phyloP scores from a whole-genome alignment of 2,797 vertebrate genomes.

The Scolopax rusticola region DNA sequence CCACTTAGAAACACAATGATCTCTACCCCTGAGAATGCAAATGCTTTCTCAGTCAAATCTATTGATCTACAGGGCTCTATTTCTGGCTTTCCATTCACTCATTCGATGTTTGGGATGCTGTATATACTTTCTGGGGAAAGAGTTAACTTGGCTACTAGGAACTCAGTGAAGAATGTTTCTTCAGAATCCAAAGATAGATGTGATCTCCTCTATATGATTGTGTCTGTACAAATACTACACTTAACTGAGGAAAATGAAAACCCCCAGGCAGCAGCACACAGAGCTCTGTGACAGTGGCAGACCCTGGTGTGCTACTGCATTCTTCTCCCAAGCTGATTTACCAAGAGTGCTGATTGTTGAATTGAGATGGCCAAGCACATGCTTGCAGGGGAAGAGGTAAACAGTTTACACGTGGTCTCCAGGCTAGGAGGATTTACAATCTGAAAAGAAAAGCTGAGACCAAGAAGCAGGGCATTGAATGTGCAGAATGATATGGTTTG shows the following conservation, averaged over 20 bases:
- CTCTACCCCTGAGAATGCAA: slow-evolving; percentile 91
- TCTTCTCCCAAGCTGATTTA: not conserved
- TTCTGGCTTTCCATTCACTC: slow-evolving; percentile 89
- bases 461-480: not conserved
- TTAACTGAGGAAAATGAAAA: slow-evolving; percentile 3
- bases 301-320: not conserved
- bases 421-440: not conserved
- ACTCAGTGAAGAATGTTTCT: slow-evolving; percentile 53
- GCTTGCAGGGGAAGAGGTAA: not conserved
- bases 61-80: slow-evolving; percentile 91
- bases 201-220: not conserved
- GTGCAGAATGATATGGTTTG: not conserved
- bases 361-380: not conserved
- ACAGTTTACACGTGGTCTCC: not conserved
- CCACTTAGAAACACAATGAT: slow-evolving; percentile 91
- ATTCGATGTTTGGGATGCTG: slow-evolving; percentile 56
- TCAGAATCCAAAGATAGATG: slow-evolving; percentile 69
- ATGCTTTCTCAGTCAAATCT: slow-evolving; percentile 87
- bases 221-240: not conserved
- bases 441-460: not conserved
- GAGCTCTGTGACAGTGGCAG: not conserved
- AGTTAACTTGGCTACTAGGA: slow-evolving; percentile 66
- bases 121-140: slow-evolving; percentile 66
- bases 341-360: not conserved
- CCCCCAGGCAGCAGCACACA: not conserved